Evolutionary conservation across 1,140 invertebrate genomes (phyloP).

Genomic region (Zaprionus ornatus): DNA sequence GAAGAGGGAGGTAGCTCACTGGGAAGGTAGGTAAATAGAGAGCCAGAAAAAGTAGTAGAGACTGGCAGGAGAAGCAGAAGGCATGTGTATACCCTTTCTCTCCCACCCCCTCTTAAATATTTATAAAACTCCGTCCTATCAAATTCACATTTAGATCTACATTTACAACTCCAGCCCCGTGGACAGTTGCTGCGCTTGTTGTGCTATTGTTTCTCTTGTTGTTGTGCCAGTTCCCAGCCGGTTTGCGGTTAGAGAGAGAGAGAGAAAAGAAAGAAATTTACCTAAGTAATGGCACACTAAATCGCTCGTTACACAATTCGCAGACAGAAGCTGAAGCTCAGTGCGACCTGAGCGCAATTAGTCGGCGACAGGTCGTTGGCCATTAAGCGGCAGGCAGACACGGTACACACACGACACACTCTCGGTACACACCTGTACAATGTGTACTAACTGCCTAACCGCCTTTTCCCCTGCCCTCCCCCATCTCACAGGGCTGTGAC

Average conservation of each 20-base stretch:
- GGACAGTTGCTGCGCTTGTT: too few species aligned
- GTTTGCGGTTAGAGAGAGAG: constrained; percentile 4
- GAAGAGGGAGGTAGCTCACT: too few species aligned
- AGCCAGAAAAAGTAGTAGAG: too few species aligned
- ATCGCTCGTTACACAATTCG: constrained; percentile 30
- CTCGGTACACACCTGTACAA: background rate
- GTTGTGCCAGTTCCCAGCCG: constrained; percentile 36
- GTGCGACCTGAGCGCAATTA: constrained; percentile 29
- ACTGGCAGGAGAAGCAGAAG: too few species aligned
- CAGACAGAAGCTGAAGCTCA: background rate
- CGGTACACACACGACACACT: background rate
- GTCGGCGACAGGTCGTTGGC: constrained; percentile 68
- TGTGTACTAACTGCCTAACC: background rate
- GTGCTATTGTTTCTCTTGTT: background rate
- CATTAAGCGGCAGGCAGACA: constrained; percentile 28
- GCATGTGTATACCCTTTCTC: background rate
- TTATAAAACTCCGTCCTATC: constrained; percentile 1
- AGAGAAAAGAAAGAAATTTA: constrained; percentile 17
- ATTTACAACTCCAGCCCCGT: background rate
- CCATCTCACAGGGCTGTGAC: constrained; percentile 33
- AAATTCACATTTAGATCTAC: constrained; percentile 7
- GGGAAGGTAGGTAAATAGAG: too few species aligned
- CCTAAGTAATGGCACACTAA: constrained; percentile 19
- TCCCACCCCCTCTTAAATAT: background rate
- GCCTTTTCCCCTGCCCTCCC: too few species aligned